Evolutionary conservation across 2,797 vertebrate genomes (phyloP).

Genomic region (Artibeus lituratus): DNA sequence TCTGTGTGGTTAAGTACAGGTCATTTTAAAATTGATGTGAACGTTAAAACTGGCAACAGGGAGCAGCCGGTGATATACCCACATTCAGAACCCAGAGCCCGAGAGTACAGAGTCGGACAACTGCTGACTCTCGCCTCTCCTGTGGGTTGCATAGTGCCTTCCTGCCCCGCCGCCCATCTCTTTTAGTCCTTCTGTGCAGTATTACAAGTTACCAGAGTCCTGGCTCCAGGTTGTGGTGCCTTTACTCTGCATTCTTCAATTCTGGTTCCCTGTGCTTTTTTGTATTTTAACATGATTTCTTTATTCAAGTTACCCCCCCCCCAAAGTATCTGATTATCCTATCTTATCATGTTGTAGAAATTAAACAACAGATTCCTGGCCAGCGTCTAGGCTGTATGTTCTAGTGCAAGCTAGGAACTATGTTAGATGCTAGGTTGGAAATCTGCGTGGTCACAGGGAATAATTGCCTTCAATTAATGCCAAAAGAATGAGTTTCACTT

Average conservation of each 20-base stretch:
- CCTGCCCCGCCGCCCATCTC: neutral
- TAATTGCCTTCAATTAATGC: neutral
- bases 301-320: neutral
- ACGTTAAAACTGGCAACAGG: neutral
- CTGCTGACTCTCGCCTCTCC: neutral
- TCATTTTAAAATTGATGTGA: neutral
- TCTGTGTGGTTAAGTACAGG: neutral
- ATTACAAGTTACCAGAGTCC: neutral
- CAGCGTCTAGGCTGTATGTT: neutral
- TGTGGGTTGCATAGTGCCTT: neutral
- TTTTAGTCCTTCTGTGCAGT: neutral
- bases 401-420: too few species aligned
- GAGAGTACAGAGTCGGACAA: neutral
- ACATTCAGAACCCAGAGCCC: neutral
- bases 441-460: too few species aligned
- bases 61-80: neutral
- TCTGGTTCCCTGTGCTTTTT: neutral
- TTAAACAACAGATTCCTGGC: neutral
- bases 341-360: neutral
- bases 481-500: neutral
- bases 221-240: accelerated
- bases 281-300: neutral
- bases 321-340: neutral
- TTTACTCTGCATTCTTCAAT: neutral
- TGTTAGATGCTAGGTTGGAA: neutral